Evolutionary conservation across 1,140 invertebrate genomes (phyloP).

Genomic region (Musca vetustissima): DNA sequence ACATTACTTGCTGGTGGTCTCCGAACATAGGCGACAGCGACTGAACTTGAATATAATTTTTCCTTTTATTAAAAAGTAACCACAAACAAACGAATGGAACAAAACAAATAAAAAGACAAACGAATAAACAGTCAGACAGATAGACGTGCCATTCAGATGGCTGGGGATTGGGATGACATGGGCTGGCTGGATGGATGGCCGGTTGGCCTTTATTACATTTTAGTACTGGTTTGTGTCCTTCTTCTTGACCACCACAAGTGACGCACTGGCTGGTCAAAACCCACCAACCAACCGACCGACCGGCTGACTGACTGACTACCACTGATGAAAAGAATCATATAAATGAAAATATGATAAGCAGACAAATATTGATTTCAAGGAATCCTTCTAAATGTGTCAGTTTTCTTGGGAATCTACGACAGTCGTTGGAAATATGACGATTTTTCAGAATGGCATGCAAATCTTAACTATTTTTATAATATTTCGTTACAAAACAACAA

Average conservation of each 20-base stretch:
- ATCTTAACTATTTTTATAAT: too few species aligned
- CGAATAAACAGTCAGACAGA: conserved; percentile 1
- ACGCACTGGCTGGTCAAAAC: too few species aligned
- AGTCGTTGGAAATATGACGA: not conserved
- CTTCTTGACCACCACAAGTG: too few species aligned
- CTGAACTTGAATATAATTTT: conserved; percentile 22
- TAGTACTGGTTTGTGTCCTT: too few species aligned
- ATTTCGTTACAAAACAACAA: too few species aligned
- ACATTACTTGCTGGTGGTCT: conserved; percentile 18
- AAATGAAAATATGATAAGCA: conserved; percentile 6
- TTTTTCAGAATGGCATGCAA: not conserved
- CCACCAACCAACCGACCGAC: too few species aligned
- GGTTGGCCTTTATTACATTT: too few species aligned
- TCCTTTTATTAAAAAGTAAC: conserved; percentile 13
- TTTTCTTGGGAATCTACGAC: not conserved
- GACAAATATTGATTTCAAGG: not conserved
- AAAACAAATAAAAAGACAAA: conserved; percentile 10
- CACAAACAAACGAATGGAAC: not conserved
- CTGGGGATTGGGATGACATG: too few species aligned
- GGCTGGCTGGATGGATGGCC: too few species aligned
- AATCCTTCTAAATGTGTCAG: conserved; percentile 18
- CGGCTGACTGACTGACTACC: too few species aligned
- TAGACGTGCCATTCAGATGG: not conserved
- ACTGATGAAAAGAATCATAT: too few species aligned
- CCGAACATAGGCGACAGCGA: conserved; percentile 11